These are phyloP conservation scores for Cyrtodaria siliqua DNA, from an alignment of 2,888 invertebrate genomes.

Conservation along the genomic window DNA sequence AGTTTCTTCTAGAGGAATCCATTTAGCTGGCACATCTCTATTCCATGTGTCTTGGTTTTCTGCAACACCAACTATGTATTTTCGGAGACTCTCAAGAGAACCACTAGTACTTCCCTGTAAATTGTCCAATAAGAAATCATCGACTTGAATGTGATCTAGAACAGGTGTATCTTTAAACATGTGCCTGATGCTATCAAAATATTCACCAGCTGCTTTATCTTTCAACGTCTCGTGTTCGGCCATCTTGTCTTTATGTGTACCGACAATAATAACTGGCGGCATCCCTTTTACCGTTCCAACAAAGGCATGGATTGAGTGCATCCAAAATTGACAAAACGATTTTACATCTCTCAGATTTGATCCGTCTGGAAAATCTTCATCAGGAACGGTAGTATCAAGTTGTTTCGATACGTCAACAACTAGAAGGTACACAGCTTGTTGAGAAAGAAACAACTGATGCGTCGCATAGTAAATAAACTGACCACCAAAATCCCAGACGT, in stretches of 20 bases:
- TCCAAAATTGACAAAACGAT: slow-evolving; percentile 24
- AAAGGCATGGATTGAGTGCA: slow-evolving; percentile 34
- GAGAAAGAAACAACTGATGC: too few relatives aligned
- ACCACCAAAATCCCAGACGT: too few relatives aligned
- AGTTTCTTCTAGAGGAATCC: slow-evolving; percentile 30
- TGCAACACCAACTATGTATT: slow-evolving; percentile 1
- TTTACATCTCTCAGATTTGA: too few relatives aligned
- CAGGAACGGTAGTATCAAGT: too few relatives aligned
- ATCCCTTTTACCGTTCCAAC: slow-evolving; percentile 25
- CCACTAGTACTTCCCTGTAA: not conserved
- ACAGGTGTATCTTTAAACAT: slow-evolving; percentile 22
- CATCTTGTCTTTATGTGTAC: slow-evolving; percentile 34
- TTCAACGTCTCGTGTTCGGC: slow-evolving; percentile 1
- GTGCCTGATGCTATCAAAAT: slow-evolving; percentile 16
- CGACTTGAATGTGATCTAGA: slow-evolving; percentile 30
- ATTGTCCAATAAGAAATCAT: slow-evolving; percentile 23
- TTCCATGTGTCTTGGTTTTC: slow-evolving; percentile 3
- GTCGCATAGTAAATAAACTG: too few relatives aligned
- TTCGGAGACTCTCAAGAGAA: too few relatives aligned
- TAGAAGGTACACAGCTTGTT: too few relatives aligned
- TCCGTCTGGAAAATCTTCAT: too few relatives aligned
- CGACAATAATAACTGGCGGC: slow-evolving; percentile 38
- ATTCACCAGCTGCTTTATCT: slow-evolving; percentile 10
- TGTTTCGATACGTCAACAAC: slow-evolving; percentile 7
- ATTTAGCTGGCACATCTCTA: slow-evolving; percentile 22